Evolutionary conservation across 2,888 invertebrate genomes (phyloP), one percentile per base, ranked within the genome.

Genomic region (Yponomeuta malinellus): DNA sequence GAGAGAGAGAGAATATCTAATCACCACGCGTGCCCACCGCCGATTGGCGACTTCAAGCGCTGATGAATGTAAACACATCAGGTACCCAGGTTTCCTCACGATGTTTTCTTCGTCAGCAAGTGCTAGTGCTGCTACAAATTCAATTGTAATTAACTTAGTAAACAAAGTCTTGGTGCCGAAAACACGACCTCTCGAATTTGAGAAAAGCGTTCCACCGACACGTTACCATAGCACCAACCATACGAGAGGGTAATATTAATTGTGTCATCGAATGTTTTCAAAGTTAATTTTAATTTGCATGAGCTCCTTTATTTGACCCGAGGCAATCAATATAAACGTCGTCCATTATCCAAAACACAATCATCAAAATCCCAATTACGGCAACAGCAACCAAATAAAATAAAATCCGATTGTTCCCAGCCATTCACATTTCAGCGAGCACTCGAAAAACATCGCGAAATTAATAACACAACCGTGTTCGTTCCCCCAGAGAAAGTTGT

Each of bases 401-500:
- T 15, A 15, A 59, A 59, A 59, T 5, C 52, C 52, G 15, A 59
- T 59, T 59, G 52, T 59, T 15, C 12, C 52, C 52, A 15, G 15
- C 52, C 12, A 59, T 59, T 59, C 52, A 59, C 52, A 59, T 59
- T 59, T 59, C 15, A 59, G 12, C 52, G 52, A 59, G 52, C 52
- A 59, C 52, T 59, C 52, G 52, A 59, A 15, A 59, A 59, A 59
- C 52, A 59, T 59, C 52, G 52, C 52, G 52, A 59, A 59, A 59
- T 59, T 59, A 59, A 59, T 59, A 59, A 59, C 65, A 70, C 63
- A 70, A 63, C 63, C 70, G 43, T 43, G 63, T 63, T 37, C 33
- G 72, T 74, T 73, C 72, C 71, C 74, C 73, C 74, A 74, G 74
- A 74, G 72, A 31, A 67, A 68, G 48, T 67, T 68, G 68, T 68